Evolutionary conservation across 2,888 invertebrate genomes (phyloP), one percentile per base, ranked within the genome.

Genomic region (Euplagia quadripunctaria): DNA sequence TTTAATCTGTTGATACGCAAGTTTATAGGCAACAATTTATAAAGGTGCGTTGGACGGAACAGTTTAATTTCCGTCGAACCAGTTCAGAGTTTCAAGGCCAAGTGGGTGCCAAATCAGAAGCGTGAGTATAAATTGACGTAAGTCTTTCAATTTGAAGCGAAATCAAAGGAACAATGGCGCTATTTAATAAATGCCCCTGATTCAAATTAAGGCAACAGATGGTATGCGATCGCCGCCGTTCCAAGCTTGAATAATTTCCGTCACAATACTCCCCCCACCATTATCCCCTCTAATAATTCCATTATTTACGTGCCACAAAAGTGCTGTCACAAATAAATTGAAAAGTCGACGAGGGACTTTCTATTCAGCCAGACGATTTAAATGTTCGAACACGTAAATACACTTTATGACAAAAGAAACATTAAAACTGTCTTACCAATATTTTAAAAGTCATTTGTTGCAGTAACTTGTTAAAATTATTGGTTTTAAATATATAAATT

Each of bases 191-290:
- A 91, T 91, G 90, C 86, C 87, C 83, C 86, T 81, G 85, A 90
- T 91, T 91, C 87, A 90, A 92, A 92, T 91, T 89, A 88, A 82
- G 86, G 89, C 85, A 87, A 88, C 92, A 92, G 92, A 91, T 92
- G 92, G 90, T 79, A 84, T 79, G 83, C 88, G 87, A 91, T 91
- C 88, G 89, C 86, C 82, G 80, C 80, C 82, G 84, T 82, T 85
- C 82, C 77, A 82, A 81, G 86, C 86, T 88, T 89, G 89, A 92
- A 91, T 92, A 91, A 92, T 91, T 90, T 90, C 87, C 88, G 87
- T 89, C 89, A 90, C 87, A 91, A 90, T 87, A 90, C 78, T 79
- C 77, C 76, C 81, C 78, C 71, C 81, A 74, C 85, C 87, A 88
- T 88, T 86, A 87, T 85, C 65, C 75, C 76, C 70, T 70, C 82